Evolutionary conservation across 1,140 invertebrate genomes (phyloP).

Genomic region (Aphidius gifuensis): DNA sequence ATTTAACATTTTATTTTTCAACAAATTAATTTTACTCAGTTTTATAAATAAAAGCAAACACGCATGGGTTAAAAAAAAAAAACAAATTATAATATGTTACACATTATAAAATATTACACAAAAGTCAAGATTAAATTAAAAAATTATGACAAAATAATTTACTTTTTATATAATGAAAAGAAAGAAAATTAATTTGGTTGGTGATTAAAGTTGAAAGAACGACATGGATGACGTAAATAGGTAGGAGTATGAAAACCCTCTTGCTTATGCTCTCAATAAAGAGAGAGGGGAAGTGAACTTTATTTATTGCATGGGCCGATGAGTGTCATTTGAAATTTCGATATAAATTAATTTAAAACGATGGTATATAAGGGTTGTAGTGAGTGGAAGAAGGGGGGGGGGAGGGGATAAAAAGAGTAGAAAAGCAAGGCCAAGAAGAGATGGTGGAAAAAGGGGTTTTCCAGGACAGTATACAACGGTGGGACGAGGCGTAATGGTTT

Average conservation of each 20-base stretch:
- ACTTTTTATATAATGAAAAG: neutral
- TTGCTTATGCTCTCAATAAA: neutral
- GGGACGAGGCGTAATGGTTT: constrained; percentile 47
- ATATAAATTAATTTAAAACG: constrained; percentile 53
- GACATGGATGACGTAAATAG: too few species aligned
- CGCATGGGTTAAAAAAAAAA: too few species aligned
- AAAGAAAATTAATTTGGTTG: neutral
- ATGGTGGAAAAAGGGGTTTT: constrained; percentile 38
- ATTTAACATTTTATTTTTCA: too few species aligned
- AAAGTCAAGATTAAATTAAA: too few species aligned
- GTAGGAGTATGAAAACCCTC: neutral
- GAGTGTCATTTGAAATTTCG: constrained; percentile 53
- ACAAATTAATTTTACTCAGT: too few species aligned
- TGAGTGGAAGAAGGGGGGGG: neutral
- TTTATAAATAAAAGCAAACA: too few species aligned
- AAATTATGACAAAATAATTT: too few species aligned
- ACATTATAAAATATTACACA: too few species aligned
- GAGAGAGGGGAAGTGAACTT: constrained; percentile 14
- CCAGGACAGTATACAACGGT: constrained; percentile 26
- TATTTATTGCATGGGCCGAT: constrained; percentile 47
- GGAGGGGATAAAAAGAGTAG: constrained; percentile 11
- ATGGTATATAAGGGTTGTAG: neutral
- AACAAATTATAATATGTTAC: too few species aligned
- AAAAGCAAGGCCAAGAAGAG: too few species aligned
- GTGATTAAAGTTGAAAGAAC: constrained; percentile 7